Conservation (phyloP, 2,888 invertebrate species). For the Sicus ferrugineus region DNA sequence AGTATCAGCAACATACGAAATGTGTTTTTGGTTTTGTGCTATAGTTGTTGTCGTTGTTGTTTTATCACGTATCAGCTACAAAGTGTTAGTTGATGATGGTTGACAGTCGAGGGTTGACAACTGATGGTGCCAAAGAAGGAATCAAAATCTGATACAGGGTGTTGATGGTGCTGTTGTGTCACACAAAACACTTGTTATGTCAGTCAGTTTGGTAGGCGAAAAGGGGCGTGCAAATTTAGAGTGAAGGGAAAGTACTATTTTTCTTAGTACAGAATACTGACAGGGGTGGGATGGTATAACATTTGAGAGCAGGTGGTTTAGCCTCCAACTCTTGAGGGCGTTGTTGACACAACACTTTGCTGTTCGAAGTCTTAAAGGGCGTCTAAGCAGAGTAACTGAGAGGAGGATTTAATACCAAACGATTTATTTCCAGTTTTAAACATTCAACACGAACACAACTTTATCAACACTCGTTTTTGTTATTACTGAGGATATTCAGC, state of each 20-base stretch:
- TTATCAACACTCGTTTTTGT: background rate
- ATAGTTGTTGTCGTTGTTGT: background rate
- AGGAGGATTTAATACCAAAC: background rate
- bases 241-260: background rate
- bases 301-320: too few relatives aligned
- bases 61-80: background rate
- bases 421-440: background rate
- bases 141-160: conserved; percentile 3
- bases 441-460: too few relatives aligned
- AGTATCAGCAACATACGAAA: background rate
- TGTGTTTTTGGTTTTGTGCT: background rate
- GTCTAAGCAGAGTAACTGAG: background rate
- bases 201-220: background rate
- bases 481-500: background rate
- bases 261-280: background rate
- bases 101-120: conserved; percentile 17
- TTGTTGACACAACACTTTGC: background rate
- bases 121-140: background rate
- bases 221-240: background rate
- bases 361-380: background rate
- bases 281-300: background rate
- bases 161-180: background rate
- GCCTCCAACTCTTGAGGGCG: background rate
- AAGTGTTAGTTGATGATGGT: background rate
- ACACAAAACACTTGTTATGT: conserved; percentile 11